phyloP scores from a whole-genome alignment of 2,888 invertebrate genomes.

The Tyria jacobaeae region DNA sequence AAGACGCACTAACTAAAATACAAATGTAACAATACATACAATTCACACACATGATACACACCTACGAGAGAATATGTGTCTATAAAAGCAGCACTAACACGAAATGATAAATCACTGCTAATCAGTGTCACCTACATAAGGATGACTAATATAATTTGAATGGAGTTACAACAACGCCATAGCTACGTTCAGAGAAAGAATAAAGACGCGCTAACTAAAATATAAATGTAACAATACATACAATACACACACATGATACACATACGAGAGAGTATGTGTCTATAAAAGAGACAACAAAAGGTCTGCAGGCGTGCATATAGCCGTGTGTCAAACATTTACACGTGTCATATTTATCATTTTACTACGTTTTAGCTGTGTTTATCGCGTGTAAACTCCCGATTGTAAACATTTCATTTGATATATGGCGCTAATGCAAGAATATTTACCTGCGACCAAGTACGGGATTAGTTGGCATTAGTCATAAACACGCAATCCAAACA shows the following conservation, averaged over 20 bases:
- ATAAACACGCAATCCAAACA: no score
- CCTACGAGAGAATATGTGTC: background rate
- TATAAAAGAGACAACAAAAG: background rate
- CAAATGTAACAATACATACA: background rate
- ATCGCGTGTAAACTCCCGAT: conserved; percentile 33
- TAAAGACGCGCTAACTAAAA: conserved; percentile 23
- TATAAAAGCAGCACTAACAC: no score
- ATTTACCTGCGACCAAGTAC: background rate
- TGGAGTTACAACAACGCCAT: conserved; percentile 17
- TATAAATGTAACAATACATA: background rate
- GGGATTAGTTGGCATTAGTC: background rate
- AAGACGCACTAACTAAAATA: conserved; percentile 21
- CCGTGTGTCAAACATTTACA: conserved; percentile 31
- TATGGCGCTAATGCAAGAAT: conserved; percentile 2
- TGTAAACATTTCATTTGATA: conserved; percentile 36
- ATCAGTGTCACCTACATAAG: background rate
- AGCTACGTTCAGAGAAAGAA: conserved; percentile 15
- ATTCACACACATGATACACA: conserved; percentile 5
- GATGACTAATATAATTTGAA: conserved; percentile 3
- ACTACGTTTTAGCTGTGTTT: conserved; percentile 26
- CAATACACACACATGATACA: conserved; percentile 6
- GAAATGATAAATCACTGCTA: background rate
- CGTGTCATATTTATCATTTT: conserved; percentile 36
- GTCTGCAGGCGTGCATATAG: background rate
- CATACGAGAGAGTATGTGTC: background rate